These are phyloP conservation scores for Bovichtus diacanthus DNA, from an alignment of 2,797 vertebrate species.

Conservation along the genomic window DNA sequence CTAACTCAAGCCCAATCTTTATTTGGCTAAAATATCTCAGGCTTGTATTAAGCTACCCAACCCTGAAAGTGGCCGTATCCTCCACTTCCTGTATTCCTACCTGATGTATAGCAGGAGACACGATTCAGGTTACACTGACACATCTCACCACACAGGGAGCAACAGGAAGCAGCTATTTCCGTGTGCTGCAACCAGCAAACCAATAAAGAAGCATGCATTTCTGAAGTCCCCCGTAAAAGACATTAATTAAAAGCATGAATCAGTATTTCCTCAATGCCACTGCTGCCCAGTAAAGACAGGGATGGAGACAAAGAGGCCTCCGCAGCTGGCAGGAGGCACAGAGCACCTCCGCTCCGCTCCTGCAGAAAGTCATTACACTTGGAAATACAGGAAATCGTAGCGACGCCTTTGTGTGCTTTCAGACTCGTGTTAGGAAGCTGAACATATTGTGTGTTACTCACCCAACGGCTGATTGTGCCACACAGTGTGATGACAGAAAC, in stretches of 20 bases:
- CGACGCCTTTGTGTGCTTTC: conserved; percentile 25
- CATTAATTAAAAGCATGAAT: conserved; percentile 82
- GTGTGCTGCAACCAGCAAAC: conserved; percentile 51
- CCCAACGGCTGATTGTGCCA: conserved; percentile 3
- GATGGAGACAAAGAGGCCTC: conserved; percentile 64
- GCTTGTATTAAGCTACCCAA: conserved; percentile 1
- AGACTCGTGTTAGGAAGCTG: conserved; percentile 20
- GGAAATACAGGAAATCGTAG: conserved; percentile 43
- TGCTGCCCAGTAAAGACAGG: conserved; percentile 69
- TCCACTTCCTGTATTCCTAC: neutral
- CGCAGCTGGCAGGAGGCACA: conserved; percentile 70
- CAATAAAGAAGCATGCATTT: conserved; percentile 70
- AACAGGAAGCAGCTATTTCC: conserved; percentile 56
- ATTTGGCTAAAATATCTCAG: conserved; percentile 40
- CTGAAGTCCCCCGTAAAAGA: conserved; percentile 77
- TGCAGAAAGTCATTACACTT: too few relatives aligned
- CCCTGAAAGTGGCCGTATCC: conserved; percentile 35
- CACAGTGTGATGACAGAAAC: conserved; percentile 19
- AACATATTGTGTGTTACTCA: conserved; percentile 22
- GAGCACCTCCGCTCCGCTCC: too few relatives aligned
- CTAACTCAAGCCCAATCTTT: conserved; percentile 23
- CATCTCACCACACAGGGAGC: conserved; percentile 42
- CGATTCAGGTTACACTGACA: conserved; percentile 14
- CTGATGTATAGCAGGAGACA: conserved; percentile 18
- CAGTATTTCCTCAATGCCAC: conserved; percentile 82